Base-by-base conservation (phyloP, 2,888 invertebrate species). In the Sphinx pinastri region DNA sequence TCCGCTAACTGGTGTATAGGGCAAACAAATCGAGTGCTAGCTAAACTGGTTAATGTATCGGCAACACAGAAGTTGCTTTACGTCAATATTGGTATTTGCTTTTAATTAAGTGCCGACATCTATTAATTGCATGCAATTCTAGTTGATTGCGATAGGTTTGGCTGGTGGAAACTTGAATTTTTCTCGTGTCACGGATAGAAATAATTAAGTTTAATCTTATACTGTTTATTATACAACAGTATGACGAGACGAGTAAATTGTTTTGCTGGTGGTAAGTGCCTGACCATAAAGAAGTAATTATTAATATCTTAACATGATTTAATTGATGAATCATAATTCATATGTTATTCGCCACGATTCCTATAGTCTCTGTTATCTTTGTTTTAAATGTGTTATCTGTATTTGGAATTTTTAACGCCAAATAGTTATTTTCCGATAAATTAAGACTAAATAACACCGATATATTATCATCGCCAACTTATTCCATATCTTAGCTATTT, bases 21-120 rank as follows among this genome's bases (percentile, higher is more conserved):
- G 74, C 72, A 76, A 80, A 81, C 75, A 77, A 47, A 19, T 77
- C 70, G 73, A 75, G 67, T 70, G 52, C 68, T 45, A 58, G 60
- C 71, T 70, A 60, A 70, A 79, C 77, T 77, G 74, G 76, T 76
- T 77, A 74, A 72, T 71, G 60, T 68, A 71, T 71, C 52, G 51
- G 58, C 68, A 68, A 51, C 45, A 68, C 51, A 54, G 16, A 45
- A 55, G 38, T 59, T 69, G 69, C 71, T 72, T 72, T 71, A 75
- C 74, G 54, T 76, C 70, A 77, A 72, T 69, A 76, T 70, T 49
- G 70, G 72, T 70, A 75, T 77, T 78, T 55, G 70, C 69, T 66
- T 76, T 78, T 78, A 78, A 76, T 76, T 72, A 72, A 72, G 70
- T 59, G 57, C 45, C 31, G 67, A 19, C 70, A 49, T 31, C 19